Conservation (phyloP, 2,888 invertebrate genomes). For the Melinaea marsaeus region DNA sequence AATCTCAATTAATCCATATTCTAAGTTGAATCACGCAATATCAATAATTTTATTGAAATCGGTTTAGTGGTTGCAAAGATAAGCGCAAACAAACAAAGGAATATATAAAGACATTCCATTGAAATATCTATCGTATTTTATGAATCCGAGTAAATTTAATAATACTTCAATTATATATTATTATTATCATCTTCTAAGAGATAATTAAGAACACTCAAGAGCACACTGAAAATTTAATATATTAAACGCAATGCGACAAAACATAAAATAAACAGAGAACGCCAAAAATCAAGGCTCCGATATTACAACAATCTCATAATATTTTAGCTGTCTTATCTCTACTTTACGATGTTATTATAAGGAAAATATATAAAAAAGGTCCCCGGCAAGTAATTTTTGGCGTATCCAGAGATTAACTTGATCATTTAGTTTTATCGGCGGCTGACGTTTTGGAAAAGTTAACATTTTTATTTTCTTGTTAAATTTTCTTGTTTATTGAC, state of each 20-base stretch:
- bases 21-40: too few species aligned
- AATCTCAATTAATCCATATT: too few species aligned
- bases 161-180: too few species aligned
- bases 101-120: too few species aligned
- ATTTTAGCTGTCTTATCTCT: slow-evolving; percentile 26
- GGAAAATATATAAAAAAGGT: slow-evolving; percentile 34
- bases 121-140: too few species aligned
- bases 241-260: slow-evolving; percentile 6
- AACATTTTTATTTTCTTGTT: neutral
- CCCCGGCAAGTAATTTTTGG: slow-evolving; percentile 37
- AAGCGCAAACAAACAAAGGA: too few species aligned
- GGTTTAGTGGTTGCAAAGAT: too few species aligned
- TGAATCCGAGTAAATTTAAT: too few species aligned
- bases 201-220: neutral
- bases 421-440: slow-evolving; percentile 38
- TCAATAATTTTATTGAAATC: too few species aligned
- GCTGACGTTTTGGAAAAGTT: slow-evolving; percentile 12
- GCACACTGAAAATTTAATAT: neutral
- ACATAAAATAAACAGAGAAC: slow-evolving; percentile 10
- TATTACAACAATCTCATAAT: slow-evolving; percentile 29
- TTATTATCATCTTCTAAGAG: too few species aligned
- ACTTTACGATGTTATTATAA: slow-evolving; percentile 31
- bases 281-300: slow-evolving; percentile 12
- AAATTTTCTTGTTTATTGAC: neutral
- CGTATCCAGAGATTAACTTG: slow-evolving; percentile 36